Conservation (phyloP, 2,113 vertebrate genomes). For the Mionectes macconnelli region DNA sequence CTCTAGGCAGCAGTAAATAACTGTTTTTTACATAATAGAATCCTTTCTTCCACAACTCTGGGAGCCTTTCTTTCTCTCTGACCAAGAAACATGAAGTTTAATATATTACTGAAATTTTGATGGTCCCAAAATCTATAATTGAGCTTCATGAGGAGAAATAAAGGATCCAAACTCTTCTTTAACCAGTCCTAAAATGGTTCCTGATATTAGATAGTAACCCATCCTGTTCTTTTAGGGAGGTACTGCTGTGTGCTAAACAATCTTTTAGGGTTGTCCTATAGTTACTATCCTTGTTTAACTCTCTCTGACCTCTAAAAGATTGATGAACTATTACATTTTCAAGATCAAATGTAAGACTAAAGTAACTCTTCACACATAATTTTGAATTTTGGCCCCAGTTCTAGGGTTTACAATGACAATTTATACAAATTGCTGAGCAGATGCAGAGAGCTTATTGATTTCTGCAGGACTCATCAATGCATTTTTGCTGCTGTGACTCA, state of each 20-base stretch:
- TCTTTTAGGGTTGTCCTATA: not conserved
- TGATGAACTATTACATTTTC: not conserved
- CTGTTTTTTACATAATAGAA: not conserved
- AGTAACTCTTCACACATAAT: not conserved
- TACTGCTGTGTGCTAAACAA: not conserved
- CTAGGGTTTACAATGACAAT: not conserved
- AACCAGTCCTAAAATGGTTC: not conserved
- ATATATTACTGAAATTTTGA: not conserved
- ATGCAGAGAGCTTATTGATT: not conserved
- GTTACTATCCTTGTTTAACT: not conserved
- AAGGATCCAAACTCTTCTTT: not conserved
- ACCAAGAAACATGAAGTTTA: not conserved
- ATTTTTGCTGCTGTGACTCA: not conserved
- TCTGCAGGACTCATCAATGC: not conserved
- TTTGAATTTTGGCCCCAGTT: not conserved
- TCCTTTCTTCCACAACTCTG: not conserved
- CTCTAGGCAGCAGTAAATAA: not conserved
- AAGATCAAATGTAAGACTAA: not conserved
- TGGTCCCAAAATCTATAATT: not conserved
- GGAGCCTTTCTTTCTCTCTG: not conserved
- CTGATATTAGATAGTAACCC: not conserved
- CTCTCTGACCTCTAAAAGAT: not conserved
- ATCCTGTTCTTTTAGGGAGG: not conserved
- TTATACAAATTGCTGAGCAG: not conserved
- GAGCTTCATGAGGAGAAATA: not conserved